Evolutionary conservation across 2,797 vertebrate genomes (phyloP), one percentile per base, ranked within the genome.

Genomic region (Sebastes cheni): DNA sequence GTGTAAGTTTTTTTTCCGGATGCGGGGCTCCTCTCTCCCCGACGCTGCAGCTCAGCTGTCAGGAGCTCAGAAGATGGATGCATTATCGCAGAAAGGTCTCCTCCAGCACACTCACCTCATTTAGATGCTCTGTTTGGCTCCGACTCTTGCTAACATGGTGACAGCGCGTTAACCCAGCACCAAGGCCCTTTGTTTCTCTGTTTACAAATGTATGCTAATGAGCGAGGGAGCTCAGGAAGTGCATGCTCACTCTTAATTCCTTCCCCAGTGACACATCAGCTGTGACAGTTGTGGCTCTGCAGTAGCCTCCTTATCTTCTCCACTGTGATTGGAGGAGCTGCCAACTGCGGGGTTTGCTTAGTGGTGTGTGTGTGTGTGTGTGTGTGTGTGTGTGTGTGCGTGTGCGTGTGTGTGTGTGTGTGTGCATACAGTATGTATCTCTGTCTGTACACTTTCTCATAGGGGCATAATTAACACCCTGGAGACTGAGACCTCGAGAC

Each of bases 151-250:
- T 79, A 84, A 88, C 84, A 27, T 75, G 16, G 3, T 70, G 82
- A 71, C 81, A 36, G 34, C 5, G 10, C 29, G 66, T 74, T 84
- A 82, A 82, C 67, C 68, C 23, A 46, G 69, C 68, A 13, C 58
- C 55, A 11, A 77, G 70, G 75, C 60, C 79, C 66, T 13, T 67
- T 27, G 72, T 81, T 79, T 88, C 79, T 88, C 81, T 91, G 89
- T 93, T 92, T 92, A 88, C 87, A 90, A 86, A 92, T 91, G 87
- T 80, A 88, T 88, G 86, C 86, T 90, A 90, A 93, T 92, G 80
- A 90, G 82, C 8, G 2, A 23, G 23, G 71, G 78, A 71, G 69
- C 70, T 77, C 50, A 6, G 68, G 29, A 88, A 73, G 68, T 76
- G 71, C 67, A 59, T 67, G 67, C 80, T 84, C 61, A 23, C 72